These are phyloP conservation scores for Drosophila sulfurigaster DNA, from an alignment of 1,140 invertebrate species.

Conservation along the genomic window DNA sequence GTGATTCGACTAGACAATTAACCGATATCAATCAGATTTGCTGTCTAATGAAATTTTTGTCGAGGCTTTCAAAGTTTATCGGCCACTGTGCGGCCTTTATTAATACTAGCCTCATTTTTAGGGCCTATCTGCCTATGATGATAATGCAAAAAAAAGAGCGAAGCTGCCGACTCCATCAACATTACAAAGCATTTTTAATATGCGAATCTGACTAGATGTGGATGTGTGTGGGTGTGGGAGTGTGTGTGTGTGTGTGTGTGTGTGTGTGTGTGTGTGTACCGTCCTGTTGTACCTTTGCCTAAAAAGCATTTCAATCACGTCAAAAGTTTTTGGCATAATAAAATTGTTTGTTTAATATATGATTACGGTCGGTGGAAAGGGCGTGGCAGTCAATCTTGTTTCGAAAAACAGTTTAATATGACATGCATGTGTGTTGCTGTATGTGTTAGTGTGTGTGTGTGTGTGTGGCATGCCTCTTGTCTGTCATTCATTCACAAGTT, in stretches of 20 bases:
- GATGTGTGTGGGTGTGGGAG: conserved; percentile 1
- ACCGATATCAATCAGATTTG: not conserved
- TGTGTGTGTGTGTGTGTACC: not conserved
- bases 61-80: not conserved
- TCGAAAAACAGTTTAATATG: conserved; percentile 1
- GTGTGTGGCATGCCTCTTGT: conserved; percentile 13
- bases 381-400: conserved; percentile 16
- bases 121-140: conserved; percentile 9
- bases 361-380: conserved; percentile 6
- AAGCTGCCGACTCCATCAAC: conserved; percentile 24
- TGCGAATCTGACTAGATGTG: not conserved
- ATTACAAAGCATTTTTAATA: conserved; percentile 34
- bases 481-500: conserved; percentile 66
- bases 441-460: not conserved
- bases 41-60: not conserved
- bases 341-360: conserved; percentile 54
- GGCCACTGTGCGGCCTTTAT: conserved; percentile 11
- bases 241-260: not conserved
- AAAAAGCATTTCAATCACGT: conserved; percentile 78
- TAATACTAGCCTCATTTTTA: conserved; percentile 8
- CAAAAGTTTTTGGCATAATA: conserved; percentile 71
- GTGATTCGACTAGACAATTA: not conserved
- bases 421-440: conserved; percentile 2
- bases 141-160: conserved; percentile 30
- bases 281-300: conserved; percentile 62